Conservation (phyloP, 2,888 invertebrate species). For the Drosophila birchii region DNA sequence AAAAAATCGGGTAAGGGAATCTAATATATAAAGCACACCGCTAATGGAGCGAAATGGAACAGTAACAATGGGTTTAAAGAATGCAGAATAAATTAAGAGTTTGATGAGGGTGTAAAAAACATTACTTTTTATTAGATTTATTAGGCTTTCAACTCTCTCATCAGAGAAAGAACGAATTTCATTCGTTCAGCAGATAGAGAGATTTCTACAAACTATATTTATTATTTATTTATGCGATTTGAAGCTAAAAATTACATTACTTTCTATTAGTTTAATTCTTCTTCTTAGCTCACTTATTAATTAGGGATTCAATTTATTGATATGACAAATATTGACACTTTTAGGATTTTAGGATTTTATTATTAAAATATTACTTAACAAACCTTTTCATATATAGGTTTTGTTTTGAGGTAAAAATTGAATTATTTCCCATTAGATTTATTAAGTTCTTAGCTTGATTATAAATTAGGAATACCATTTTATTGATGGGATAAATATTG, state of each 20-base stretch:
- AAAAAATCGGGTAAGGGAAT: background rate
- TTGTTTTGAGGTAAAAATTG: accelerated
- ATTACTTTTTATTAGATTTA: background rate
- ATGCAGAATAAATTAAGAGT: background rate
- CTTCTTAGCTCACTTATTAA: background rate
- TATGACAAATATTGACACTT: background rate
- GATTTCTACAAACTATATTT: too few relatives aligned
- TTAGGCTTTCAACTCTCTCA: too few relatives aligned
- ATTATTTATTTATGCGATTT: too few relatives aligned
- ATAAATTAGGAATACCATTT: background rate
- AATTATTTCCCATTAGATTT: background rate
- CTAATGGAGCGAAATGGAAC: conserved; percentile 32
- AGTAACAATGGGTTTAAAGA: background rate
- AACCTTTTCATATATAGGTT: background rate
- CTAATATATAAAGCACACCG: conserved; percentile 21
- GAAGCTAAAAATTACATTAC: background rate
- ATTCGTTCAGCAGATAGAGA: too few relatives aligned
- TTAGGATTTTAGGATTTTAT: background rate
- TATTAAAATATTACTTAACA: background rate
- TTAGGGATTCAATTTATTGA: background rate
- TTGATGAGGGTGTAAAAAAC: background rate
- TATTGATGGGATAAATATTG: background rate
- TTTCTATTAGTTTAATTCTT: background rate
- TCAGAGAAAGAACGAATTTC: too few relatives aligned
- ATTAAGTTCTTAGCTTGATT: too few relatives aligned